Evolutionary conservation across 2,888 invertebrate species (phyloP).

Genomic region (Lumbricus terrestris): DNA sequence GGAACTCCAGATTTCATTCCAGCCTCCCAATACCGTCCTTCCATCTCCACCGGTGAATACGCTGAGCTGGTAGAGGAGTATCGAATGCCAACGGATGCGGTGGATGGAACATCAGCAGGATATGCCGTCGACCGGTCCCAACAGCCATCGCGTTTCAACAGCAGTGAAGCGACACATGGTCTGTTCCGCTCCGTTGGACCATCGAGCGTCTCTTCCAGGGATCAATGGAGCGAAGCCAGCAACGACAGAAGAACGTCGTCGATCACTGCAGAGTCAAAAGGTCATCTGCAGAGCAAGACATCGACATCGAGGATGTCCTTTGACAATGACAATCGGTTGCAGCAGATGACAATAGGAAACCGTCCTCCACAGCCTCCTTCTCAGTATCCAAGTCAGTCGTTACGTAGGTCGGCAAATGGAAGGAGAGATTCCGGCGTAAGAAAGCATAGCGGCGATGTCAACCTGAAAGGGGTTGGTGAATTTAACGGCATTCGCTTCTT

Average conservation of each 20-base stretch:
- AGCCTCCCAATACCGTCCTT: neutral
- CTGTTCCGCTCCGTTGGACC: neutral
- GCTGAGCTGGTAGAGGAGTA: neutral
- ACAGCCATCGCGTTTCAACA: neutral
- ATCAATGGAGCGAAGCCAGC: neutral
- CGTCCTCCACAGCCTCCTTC: neutral
- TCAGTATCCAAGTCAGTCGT: neutral
- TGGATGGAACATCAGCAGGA: neutral
- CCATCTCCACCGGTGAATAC: neutral
- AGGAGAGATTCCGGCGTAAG: neutral
- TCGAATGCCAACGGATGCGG: neutral
- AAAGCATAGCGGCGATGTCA: neutral
- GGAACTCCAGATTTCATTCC: constrained; percentile 6
- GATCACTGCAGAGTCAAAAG: neutral
- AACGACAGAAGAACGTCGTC: neutral
- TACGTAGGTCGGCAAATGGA: neutral
- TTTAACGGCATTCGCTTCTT: neutral
- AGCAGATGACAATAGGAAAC: neutral
- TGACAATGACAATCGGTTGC: neutral
- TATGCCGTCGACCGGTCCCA: neutral
- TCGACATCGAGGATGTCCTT: neutral
- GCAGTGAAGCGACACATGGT: neutral
- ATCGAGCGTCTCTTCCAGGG: neutral
- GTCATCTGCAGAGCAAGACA: neutral
- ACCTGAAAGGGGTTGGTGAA: neutral